Evolutionary conservation across 2,797 vertebrate species (phyloP), one percentile per base, ranked within the genome.

Genomic region (Darevskia mixta): DNA sequence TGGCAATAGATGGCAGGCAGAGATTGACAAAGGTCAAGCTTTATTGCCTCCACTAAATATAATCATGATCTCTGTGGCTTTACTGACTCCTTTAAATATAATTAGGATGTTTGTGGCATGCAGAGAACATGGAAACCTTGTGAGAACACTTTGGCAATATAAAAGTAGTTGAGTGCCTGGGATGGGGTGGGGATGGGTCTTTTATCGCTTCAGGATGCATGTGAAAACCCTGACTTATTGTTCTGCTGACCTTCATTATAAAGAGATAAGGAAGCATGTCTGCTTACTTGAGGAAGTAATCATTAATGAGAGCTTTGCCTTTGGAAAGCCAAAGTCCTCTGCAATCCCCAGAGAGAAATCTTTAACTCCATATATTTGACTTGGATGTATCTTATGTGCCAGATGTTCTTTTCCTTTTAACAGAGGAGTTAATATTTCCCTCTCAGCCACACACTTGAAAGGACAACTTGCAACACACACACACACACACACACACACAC

Each of bases 271-370:
- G 79, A 78, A 82, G 18, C 5, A 8, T 1, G 35, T 49, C 69
- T 79, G 23, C 86, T 87, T 84, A 78, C 87, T 89, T 71, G 72
- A 80, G 76, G 45, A 77, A 90, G 84, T 94, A 96, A 95, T 95
- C 91, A 95, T 95, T 95, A 95, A 93, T 95, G 87, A 78, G 8
- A 89, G 45, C 8, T 55, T 27, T 61, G 58, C 86, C 73, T 79
- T 41, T 89, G 85, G 85, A 83, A 78, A 85, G 58, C 0, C 95
- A 89, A 95, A 95, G 95, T 96, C 90, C 92, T 91, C 20, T 0
- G 0, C n/a, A 18, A 85, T 79, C 86, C 80, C 66, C 86, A 83
- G 78, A 83, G 18, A 71, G 83, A 55, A 87, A 87, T 25, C 17
- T 0, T 0, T 38, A 86, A 83, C 81, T 84, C 71, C 10, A 29